Percentiles rank a stretch among this genome's conserved stretches.
Evolutionary conservation across 2,113 vertebrate species (phyloP).

Genomic region (Chelonoidis abingdonii): DNA sequence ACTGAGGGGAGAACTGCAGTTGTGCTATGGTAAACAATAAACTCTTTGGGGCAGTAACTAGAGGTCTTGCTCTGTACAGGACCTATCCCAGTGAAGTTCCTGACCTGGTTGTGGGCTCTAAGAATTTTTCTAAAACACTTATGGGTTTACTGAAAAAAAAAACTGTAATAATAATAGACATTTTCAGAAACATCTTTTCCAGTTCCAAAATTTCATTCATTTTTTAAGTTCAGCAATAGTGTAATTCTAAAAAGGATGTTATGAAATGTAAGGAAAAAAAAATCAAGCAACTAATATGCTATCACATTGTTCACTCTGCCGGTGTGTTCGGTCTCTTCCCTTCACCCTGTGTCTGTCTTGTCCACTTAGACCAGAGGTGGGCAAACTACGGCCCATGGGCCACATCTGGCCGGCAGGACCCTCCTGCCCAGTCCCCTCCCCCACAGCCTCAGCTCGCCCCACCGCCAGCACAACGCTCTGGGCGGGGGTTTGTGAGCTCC

Average conservation of each 20-base stretch:
- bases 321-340: neutral
- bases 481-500: no score
- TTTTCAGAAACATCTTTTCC: neutral
- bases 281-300: neutral
- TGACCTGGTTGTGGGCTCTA: neutral
- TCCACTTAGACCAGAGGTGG: neutral
- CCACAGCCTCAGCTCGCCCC: no score
- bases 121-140: neutral
- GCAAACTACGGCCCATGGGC: no score
- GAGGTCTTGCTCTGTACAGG: neutral
- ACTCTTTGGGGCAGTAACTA: neutral
- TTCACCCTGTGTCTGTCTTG: neutral
- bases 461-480: no score
- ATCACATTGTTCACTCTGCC: neutral
- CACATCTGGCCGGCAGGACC: no score
- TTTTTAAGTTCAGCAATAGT: neutral
- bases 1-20: neutral
- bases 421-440: no score
- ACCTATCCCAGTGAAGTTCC: neutral
- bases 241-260: neutral
- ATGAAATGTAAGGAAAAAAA: neutral
- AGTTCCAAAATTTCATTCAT: neutral
- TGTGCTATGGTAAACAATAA: neutral
- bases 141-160: neutral
- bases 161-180: neutral